Percentiles rank a stretch among this genome's conserved stretches.
phyloP scores from a whole-genome alignment of 2,113 vertebrate genomes.

The Nannobrachium achirus region DNA sequence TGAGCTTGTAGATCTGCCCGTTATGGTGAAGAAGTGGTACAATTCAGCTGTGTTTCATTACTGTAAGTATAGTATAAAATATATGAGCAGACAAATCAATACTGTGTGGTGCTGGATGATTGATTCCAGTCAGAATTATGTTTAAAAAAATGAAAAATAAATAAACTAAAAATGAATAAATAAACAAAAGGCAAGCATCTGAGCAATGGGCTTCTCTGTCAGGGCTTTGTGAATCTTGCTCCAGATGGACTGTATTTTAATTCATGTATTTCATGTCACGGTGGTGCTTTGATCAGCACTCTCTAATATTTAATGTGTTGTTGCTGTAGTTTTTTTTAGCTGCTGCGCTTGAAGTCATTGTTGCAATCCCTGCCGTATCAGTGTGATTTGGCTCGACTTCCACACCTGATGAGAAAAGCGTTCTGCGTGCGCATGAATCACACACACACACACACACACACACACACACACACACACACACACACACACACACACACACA shows the following conservation, averaged over 20 bases:
- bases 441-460: neutral
- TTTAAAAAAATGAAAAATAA: conserved; percentile 19
- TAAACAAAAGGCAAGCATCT: conserved; percentile 40
- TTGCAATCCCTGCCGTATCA: conserved; percentile 64
- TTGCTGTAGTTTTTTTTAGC: conserved; percentile 43
- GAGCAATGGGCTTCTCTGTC: conserved; percentile 53
- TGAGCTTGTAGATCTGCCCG: no score
- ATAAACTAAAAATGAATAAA: neutral
- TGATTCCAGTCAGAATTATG: conserved; percentile 26
- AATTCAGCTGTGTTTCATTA: no score
- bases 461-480: no score
- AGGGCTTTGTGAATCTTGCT: conserved; percentile 64
- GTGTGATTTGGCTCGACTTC: conserved; percentile 66
- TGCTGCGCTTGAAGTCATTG: conserved; percentile 71
- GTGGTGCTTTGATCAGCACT: conserved; percentile 76
- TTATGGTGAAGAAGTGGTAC: no score
- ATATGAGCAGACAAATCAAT: neutral
- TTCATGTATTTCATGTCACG: conserved; percentile 80
- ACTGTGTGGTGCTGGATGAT: conserved; percentile 1
- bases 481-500: no score
- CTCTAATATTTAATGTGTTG: conserved; percentile 79
- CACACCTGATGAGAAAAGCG: conserved; percentile 71
- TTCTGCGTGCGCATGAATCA: no score
- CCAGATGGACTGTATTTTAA: conserved; percentile 77
- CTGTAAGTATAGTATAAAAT: no score